A percentile compares a stretch with the other conserved stretches of the same genome.
Conservation (phyloP, 2,888 invertebrate species). For the Dysmachus trigonus region DNA sequence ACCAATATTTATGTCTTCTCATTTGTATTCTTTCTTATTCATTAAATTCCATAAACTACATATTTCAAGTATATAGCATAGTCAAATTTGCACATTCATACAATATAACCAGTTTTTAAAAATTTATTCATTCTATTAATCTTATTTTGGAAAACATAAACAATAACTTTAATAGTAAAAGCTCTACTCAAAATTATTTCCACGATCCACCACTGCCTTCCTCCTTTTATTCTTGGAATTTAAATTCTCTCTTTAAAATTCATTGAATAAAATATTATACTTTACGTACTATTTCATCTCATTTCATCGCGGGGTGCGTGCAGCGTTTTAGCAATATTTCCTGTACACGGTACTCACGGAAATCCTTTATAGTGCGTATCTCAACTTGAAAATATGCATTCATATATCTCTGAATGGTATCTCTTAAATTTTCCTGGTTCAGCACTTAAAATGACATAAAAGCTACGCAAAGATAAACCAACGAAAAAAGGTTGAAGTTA, state of each 20-base stretch:
- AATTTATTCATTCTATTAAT: too few relatives aligned
- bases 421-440: background rate
- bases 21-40: too few relatives aligned
- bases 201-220: too few relatives aligned
- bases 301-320: background rate
- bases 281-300: background rate
- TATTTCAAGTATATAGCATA: too few relatives aligned
- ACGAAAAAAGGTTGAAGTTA: background rate
- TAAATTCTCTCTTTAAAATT: background rate
- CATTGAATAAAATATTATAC: background rate
- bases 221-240: too few relatives aligned
- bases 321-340: background rate
- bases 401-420: background rate
- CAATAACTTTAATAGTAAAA: too few relatives aligned
- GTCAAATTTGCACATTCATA: too few relatives aligned
- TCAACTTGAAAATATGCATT: background rate
- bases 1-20: too few relatives aligned
- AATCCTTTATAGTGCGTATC: background rate
- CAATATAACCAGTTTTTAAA: too few relatives aligned
- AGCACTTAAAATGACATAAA: background rate
- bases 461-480: background rate
- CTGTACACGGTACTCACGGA: background rate
- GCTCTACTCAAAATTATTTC: too few relatives aligned
- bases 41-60: too few relatives aligned
- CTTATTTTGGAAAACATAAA: too few relatives aligned